A percentile compares a stretch with the other conserved stretches of the same genome.
These are phyloP conservation scores for Phymorhynchus buccinoides DNA, from an alignment of 1,140 invertebrate genomes.

Conservation along the genomic window DNA sequence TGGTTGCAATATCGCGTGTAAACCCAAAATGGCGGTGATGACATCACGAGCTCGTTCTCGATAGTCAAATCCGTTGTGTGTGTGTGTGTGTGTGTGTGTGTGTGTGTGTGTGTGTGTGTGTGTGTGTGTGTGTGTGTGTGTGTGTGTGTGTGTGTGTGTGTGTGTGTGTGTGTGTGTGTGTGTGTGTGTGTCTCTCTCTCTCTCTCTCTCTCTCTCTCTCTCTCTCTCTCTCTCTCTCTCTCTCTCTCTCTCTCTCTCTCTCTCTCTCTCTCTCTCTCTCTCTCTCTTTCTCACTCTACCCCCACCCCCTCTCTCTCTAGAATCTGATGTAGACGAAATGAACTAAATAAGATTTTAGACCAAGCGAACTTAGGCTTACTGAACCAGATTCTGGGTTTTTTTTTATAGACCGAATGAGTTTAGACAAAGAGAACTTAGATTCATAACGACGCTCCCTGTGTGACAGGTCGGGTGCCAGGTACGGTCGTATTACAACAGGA, in stretches of 20 bases:
- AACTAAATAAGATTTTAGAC: no score
- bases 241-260: background rate
- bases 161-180: conserved; percentile 22
- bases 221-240: background rate
- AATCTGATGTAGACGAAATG: no score
- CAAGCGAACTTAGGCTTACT: no score
- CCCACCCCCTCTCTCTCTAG: conserved; percentile 1
- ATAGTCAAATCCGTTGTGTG: background rate
- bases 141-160: conserved; percentile 24
- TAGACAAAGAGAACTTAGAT: no score
- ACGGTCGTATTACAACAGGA: background rate
- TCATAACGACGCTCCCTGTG: no score
- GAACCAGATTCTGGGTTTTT: background rate
- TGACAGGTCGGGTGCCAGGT: background rate
- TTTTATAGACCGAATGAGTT: no score
- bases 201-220: background rate
- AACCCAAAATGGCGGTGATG: no score
- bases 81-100: conserved; percentile 24
- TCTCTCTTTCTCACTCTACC: background rate
- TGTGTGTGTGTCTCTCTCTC: background rate
- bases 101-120: conserved; percentile 22
- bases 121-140: conserved; percentile 24
- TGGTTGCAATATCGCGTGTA: background rate
- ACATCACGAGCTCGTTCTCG: no score
- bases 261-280: background rate